Conservation (phyloP, 2,113 vertebrate genomes). For the Barnardius zonarius region DNA sequence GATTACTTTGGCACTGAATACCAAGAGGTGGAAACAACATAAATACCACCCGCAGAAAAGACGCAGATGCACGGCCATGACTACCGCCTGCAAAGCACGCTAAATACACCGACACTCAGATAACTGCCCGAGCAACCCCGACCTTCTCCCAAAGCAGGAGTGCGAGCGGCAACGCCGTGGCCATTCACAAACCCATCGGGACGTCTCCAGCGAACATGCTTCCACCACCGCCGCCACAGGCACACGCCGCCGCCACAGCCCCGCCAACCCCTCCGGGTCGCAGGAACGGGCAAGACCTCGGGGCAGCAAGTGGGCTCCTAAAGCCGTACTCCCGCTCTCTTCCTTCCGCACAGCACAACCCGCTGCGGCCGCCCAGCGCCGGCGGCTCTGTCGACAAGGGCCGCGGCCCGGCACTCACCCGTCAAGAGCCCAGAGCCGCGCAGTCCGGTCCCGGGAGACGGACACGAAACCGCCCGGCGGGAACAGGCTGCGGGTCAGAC, state of each 20-base stretch:
- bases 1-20: not conserved
- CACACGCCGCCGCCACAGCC: not conserved
- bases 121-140: not conserved
- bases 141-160: not conserved
- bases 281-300: fast-evolving
- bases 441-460: slow-evolving; percentile 92
- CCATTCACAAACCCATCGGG: no score
- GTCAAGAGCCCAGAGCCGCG: slow-evolving; percentile 89
- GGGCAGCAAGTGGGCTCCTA: not conserved
- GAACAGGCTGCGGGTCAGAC: slow-evolving; percentile 76
- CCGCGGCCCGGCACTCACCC: slow-evolving; percentile 68
- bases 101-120: fast-evolving
- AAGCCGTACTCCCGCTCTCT: not conserved
- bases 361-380: not conserved
- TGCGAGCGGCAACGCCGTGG: fast-evolving
- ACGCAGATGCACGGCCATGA: fast-evolving
- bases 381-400: no score
- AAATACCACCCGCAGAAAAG: fast-evolving
- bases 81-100: fast-evolving
- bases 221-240: no score
- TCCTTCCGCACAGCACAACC: no score
- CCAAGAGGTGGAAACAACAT: not conserved
- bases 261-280: fast-evolving
- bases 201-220: not conserved
- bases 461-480: slow-evolving; percentile 89